phyloP scores from a whole-genome alignment of 2,113 vertebrate genomes.

The Nannospalax galili region DNA sequence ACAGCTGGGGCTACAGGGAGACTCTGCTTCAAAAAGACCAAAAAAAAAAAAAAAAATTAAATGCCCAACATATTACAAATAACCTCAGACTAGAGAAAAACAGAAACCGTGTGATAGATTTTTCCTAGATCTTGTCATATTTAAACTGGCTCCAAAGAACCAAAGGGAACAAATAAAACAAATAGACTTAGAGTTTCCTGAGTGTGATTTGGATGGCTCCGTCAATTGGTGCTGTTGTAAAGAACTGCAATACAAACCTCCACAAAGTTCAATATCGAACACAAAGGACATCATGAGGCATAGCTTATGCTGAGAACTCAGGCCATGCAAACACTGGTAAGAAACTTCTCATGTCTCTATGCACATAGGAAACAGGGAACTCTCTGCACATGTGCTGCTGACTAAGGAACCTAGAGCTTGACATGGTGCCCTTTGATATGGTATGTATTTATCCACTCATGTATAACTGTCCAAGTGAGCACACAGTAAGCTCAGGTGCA shows the following conservation, averaged over 20 bases:
- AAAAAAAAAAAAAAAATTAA: too few species aligned
- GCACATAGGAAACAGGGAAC: background rate
- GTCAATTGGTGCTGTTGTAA: too few species aligned
- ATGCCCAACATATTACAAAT: background rate
- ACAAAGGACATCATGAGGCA: background rate
- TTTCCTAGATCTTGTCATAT: background rate
- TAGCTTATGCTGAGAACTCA: background rate
- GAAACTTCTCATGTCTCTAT: conserved; percentile 2
- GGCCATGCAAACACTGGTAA: background rate
- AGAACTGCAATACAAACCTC: background rate
- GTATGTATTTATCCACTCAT: background rate
- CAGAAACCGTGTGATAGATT: background rate
- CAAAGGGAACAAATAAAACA: background rate
- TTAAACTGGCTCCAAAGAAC: conserved; percentile 27
- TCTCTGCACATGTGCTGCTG: background rate
- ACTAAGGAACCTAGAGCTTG: background rate
- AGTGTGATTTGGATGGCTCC: background rate
- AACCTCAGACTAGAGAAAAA: conserved; percentile 25
- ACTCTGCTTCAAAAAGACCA: too few species aligned
- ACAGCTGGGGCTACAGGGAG: too few species aligned
- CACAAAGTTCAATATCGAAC: conserved; percentile 11
- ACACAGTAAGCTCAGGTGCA: background rate
- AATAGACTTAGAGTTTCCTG: background rate
- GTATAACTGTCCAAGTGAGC: background rate
- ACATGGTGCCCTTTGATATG: background rate